phyloP scores from a whole-genome alignment of 1,140 invertebrate genomes.

The Himalopsyche phryganea region DNA sequence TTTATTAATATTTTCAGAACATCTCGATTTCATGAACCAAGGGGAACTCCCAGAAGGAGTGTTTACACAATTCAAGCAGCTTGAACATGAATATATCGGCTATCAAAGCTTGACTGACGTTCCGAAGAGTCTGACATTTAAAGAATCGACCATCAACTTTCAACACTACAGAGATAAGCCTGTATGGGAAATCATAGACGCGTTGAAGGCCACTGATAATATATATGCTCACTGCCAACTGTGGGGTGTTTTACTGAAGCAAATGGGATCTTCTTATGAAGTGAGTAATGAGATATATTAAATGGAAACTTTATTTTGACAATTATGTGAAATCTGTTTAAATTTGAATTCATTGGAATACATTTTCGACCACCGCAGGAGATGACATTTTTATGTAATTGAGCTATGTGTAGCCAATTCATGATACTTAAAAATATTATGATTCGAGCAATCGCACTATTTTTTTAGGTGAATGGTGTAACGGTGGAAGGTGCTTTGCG shows the following conservation, averaged over 20 bases:
- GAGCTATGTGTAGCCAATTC: too few species aligned
- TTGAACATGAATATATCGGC: constrained; percentile 89
- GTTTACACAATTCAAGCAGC: constrained; percentile 78
- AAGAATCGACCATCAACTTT: constrained; percentile 40
- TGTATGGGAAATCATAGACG: constrained; percentile 70
- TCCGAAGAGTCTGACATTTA: constrained; percentile 68
- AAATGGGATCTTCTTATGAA: constrained; percentile 78
- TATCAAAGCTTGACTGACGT: constrained; percentile 97
- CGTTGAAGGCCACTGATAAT: constrained; percentile 65
- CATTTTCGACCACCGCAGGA: too few species aligned
- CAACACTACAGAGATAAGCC: constrained; percentile 57
- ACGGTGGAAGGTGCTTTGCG: constrained; percentile 73
- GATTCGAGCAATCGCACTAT: too few species aligned
- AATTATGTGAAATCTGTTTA: neutral
- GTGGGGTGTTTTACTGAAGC: constrained; percentile 77
- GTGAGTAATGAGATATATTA: constrained; percentile 36
- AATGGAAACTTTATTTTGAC: neutral
- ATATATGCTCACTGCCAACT: constrained; percentile 79
- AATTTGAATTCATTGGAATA: constrained; percentile 1
- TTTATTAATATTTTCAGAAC: constrained; percentile 61
- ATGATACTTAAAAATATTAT: too few species aligned
- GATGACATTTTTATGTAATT: too few species aligned
- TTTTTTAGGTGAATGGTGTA: constrained; percentile 47
- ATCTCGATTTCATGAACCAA: constrained; percentile 91
- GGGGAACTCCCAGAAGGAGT: constrained; percentile 68